Base-by-base conservation (phyloP, 2,113 vertebrate genomes). In the Hemiprocne comata region DNA sequence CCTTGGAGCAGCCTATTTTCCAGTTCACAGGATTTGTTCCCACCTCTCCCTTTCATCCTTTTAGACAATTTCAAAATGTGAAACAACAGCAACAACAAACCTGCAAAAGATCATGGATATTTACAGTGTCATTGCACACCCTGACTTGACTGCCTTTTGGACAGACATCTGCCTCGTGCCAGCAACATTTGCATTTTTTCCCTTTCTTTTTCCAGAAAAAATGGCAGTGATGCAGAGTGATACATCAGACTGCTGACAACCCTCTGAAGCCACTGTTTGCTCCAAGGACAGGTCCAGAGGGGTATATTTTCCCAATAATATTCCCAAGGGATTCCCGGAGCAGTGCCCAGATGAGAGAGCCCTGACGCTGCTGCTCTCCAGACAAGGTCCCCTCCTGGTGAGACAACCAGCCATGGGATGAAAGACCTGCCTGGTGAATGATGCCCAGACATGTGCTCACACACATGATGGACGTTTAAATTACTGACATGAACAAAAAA, bases 191-290 rank as follows among this genome's bases (percentile, higher is more conserved):
- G 11, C 12, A 2, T 6, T 28, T 58, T 50, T n/a, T 0, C 67
- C 42, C 29, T 0, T 12, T 3, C 24, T 55, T 86, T 38, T 38
- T 16, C 0, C 11, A 10, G 13, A 17, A 53, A 18, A 23, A 51
- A 31, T 0, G 20, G 26, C 13, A 57, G 13, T 0, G 4, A 14
- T 17, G 28, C 26, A 42, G 62, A 40, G 29, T 10, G 34, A 11
- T 1, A 0, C 7, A 17, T 19, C 23, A 51, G 64, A 13, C 14
- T 33, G 34, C 0, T 80, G 77, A 7, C 17, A 6, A 7, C 14
- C 12, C 2, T 3, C 46, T 17, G 20, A 81, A 46, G 25, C 7
- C 70, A 50, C 40, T 10, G 1, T 19, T 13, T 26, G 44, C 20
- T 38, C 26, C 23, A 65, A 1, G 4, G 50, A 61, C 5, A 16